A percentile compares a stretch with the other conserved stretches of the same genome.
phyloP scores from a whole-genome alignment of 2,113 vertebrate species.

The Bufo gargarizans region DNA sequence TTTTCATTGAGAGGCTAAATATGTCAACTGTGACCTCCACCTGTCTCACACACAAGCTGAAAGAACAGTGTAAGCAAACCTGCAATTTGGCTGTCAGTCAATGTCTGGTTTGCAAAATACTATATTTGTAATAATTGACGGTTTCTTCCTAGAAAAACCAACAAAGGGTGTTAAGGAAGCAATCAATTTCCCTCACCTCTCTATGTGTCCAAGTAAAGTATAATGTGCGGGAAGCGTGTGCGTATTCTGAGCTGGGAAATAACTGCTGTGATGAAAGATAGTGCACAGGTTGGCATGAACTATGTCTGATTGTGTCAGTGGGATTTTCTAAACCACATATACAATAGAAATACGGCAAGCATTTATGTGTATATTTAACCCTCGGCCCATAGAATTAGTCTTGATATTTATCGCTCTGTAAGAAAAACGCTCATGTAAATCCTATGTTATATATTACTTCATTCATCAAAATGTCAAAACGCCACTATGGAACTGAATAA shows the following conservation, averaged over 20 bases:
- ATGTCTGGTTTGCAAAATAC: conserved; percentile 53
- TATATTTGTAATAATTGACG: conserved; percentile 56
- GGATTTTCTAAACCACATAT: conserved; percentile 1
- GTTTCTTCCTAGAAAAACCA: conserved; percentile 57
- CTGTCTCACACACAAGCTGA: conserved; percentile 49
- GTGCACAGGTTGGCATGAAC: conserved; percentile 20
- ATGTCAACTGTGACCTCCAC: conserved; percentile 62
- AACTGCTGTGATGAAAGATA: conserved; percentile 26
- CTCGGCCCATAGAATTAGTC: not conserved
- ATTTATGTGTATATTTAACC: conserved; percentile 16
- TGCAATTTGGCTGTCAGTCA: conserved; percentile 62
- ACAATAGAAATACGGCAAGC: not conserved
- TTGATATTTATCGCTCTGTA: not conserved
- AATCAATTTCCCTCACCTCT: not conserved
- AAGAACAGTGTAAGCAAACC: conserved; percentile 35
- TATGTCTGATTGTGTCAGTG: not conserved
- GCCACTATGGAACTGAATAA: not conserved
- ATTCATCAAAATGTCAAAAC: conserved; percentile 18
- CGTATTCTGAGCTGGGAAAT: conserved; percentile 18
- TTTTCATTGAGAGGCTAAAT: not conserved
- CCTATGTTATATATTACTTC: not conserved
- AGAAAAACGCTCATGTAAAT: conserved; percentile 8
- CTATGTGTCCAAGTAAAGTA: conserved; percentile 17
- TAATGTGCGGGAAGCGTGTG: conserved; percentile 16
- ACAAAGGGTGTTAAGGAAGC: conserved; percentile 34